Base-by-base conservation (phyloP, 2,113 vertebrate genomes). In the Pelecanus crispus region DNA sequence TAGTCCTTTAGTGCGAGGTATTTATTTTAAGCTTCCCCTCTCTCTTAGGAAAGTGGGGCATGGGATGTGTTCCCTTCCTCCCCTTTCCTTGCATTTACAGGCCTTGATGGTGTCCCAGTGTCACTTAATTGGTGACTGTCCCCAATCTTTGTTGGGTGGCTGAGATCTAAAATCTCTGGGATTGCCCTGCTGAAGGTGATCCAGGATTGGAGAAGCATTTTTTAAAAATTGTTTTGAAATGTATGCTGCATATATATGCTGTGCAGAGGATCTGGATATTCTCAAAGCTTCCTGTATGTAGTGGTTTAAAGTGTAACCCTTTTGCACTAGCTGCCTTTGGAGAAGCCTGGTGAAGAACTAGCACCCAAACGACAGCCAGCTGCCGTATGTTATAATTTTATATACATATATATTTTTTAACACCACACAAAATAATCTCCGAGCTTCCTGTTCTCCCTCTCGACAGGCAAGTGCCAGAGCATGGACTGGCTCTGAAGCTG, bases 251-350 rank as follows among this genome's bases (percentile, higher is more conserved):
- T 55, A 67, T 53, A 38, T 14, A 45, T 26, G 50, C 92, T 93
- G 56, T 58, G 87, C 82, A 81, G 85, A 89, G 86, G 83, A 73
- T 86, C 91, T 89, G 87, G 53, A 17, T 96, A 81, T 91, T 88
- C 78, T 86, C 45, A 24, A 94, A 94, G 91, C 83, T 94, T 92
- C 42, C 45, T 91, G 34, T 91, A 13, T 15, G 53, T 88, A 72
- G 73, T 85, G 42, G 67, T 95, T 95, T 91, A 34, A 88, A 89
- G 44, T 53, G 65, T 50, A 94, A 77, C 34, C 90, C 47, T 87
- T 74, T 80, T 74, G 74, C 40, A 92, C 86, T 91, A 81, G 81
- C 59, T 90, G 80, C 95, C 92, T 91, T 97, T 0, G 2, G 88
- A 77, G 36, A 66, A 95, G 83, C 61, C 84, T 78, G 62, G 34